phyloP scores from a whole-genome alignment of 2,113 vertebrate species.

The Galemys pyrenaicus region DNA sequence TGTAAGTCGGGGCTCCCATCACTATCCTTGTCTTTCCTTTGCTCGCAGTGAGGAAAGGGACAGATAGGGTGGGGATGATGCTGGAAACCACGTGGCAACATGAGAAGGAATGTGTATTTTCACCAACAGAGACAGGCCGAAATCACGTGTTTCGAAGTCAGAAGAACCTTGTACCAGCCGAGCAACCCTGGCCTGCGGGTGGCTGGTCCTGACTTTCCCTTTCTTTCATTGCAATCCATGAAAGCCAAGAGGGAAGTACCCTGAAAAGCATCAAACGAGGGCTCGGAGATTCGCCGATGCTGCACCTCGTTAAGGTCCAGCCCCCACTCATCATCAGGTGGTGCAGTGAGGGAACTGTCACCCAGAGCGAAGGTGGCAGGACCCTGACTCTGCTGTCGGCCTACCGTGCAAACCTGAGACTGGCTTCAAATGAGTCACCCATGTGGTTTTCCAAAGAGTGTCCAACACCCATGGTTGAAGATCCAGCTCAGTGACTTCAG shows the following conservation, averaged over 20 bases:
- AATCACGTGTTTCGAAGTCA: conserved; percentile 77
- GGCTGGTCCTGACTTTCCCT: conserved; percentile 60
- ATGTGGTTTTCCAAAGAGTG: conserved; percentile 70
- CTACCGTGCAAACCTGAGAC: conserved; percentile 73
- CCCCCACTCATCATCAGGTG: conserved; percentile 70
- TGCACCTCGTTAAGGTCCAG: conserved; percentile 73
- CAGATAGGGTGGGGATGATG: not conserved
- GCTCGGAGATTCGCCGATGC: conserved; percentile 71
- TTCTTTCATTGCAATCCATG: conserved; percentile 70
- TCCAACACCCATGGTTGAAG: conserved; percentile 66
- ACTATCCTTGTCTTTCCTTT: conserved; percentile 71
- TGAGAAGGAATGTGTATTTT: conserved; percentile 79
- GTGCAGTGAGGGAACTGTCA: conserved; percentile 73
- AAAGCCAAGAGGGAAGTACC: conserved; percentile 79
- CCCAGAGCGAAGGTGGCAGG: conserved; percentile 76
- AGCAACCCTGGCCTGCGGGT: conserved; percentile 67
- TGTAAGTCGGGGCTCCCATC: conserved; percentile 54
- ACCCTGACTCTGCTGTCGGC: conserved; percentile 69
- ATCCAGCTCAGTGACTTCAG: conserved; percentile 72
- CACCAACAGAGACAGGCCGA: conserved; percentile 77
- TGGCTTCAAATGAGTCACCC: conserved; percentile 69
- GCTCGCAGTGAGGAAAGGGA: conserved; percentile 65
- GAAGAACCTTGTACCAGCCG: conserved; percentile 72
- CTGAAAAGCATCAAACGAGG: conserved; percentile 73
- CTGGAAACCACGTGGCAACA: conserved; percentile 67